Base-by-base conservation (phyloP, 2,113 vertebrate genomes). In the Synodontis membranacea region DNA sequence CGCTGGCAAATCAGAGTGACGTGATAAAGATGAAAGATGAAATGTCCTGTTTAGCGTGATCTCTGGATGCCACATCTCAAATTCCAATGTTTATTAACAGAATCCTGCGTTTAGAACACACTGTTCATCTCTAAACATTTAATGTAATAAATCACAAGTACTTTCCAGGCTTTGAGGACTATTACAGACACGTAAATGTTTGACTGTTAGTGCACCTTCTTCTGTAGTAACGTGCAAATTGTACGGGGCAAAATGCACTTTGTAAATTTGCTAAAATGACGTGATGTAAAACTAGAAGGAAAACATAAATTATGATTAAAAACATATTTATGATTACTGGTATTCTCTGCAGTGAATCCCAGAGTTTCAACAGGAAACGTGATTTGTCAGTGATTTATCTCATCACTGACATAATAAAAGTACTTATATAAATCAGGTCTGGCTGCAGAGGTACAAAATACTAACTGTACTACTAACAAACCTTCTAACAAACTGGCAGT, bases 81-180 rank as follows among this genome's bases (percentile, higher is more conserved):
- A 79, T 78, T 70, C 64, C 64, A 70, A 28, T 21, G 50, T 72
- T 84, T 54, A 72, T n/a, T 39, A 28, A 21, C 60, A 68, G 81
- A 64, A 83, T 4, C 9, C 60, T 37, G 50, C 1, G 17, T 84
- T 78, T 46, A 66, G 60, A 80, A 79, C 58, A 66, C 31, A 54
- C 6, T 52, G 28, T 39, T 50, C 44, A 28, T 39, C 74, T 84
- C 11, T 42, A n/a, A 50, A 80, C 84, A 85, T 72, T 50, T 58
- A 44, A 58, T 60, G 68, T 5, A 42, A 79, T 68, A 80, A 85
- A 85, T 80, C 31, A 52, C 21, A 80, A 66, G 50, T 37, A 62
- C 19, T 68, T 80, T 64, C 60, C 58, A 52, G 44, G 31, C 58
- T 50, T 25, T 66, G 11, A 50, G n/a, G 8, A 25, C 21, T 66